Base-by-base conservation (phyloP, 2,113 vertebrate genomes). In the Daubentonia madagascariensis region DNA sequence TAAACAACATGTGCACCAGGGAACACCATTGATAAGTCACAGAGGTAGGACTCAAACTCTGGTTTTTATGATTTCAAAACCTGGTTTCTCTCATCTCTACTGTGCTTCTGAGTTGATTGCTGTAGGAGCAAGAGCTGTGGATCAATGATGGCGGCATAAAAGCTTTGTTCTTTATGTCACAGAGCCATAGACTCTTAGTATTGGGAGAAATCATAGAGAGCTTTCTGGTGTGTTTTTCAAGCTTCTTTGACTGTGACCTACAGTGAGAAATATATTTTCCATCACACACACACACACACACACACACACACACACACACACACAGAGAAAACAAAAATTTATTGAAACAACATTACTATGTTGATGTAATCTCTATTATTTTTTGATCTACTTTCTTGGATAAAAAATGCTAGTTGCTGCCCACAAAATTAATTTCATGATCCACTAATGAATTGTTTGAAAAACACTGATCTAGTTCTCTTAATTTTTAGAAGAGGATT, bases 261-360 rank as follows among this genome's bases (percentile, higher is more conserved):
- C 28, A 81, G 40, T 94, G 85, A 90, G 45, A 94, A 88, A 83
- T 76, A 16, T 92, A 52, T 93, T 89, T 95, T 96, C 68, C 2
- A 81, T 90, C 45, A 91, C 37, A 79, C 32, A 67, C 54, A 22
- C 18, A 57, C 2, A 22, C 54, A 22, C 54, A 57, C 20, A 8
- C 52, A 48, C 45, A 48, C 45, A 48, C 12, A 70, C 30, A 85
- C 5, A 43, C 11, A 1, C 13, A 59, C 22, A 78, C 20, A 68
- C 8, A 43, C 0, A 91, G n/a, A 18, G 28, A 13, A 91, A 96
- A 80, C 63, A 76, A 57, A 83, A 85, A 30, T 91, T 89, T 91
- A 32, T 81, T 70, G 45, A 72, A 95, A 89, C 25, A 57, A 78
- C 13, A 61, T 70, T 45, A 61, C 8, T 97, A 30, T 48, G 57